Evolutionary conservation across 2,888 invertebrate species (phyloP), one percentile per base, ranked within the genome.

Genomic region (Cryptocephalus moraei): DNA sequence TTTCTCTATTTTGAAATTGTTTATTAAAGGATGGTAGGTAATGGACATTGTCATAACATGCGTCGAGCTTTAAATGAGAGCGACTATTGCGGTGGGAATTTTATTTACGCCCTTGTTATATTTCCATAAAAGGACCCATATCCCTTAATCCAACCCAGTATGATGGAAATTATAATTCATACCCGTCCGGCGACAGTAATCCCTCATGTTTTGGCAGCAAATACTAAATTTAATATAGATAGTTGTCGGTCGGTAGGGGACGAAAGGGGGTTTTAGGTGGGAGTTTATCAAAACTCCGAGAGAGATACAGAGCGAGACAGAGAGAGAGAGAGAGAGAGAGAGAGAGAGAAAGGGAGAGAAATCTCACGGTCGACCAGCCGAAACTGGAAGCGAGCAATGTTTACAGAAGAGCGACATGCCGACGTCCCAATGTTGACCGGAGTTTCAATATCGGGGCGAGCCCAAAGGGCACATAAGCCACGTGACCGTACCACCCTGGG

Each of bases 321-420:
- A 48, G 33, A 33, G 52, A 48, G 49, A 55, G 32, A 41, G 41
- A 9, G 32, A 33, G 12, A 10, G 33, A 22, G 14, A 22, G 12
- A 47, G 41, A 38, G 44, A 44, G 22, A 33, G 22, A 32, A 43
- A 49, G 53, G 48, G 45, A 48, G 33, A 33, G 52, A 48, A 50
- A 55, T 59, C 59, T 56, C 59, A 59, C 58, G 56, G 56, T 56
- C 52, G 43, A 52, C 41, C 45, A 43, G 51, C 51, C 44, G 50
- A 46, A 55, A 44, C 57, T 55, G 55, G 48, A 53, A 57, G 52
- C 47, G 56, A 56, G 56, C 56, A 61, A 56, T 61, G 55, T 61
- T 61, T 58, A 57, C 58, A 54, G 55, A 58, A 57, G 55, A 52
- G 56, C 56, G 58, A 56, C 59, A 60, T 55, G 52, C 56, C 22